A percentile compares a stretch with the other conserved stretches of the same genome.
phyloP scores from a whole-genome alignment of 2,888 invertebrate genomes.

The Flexamia atlantica region DNA sequence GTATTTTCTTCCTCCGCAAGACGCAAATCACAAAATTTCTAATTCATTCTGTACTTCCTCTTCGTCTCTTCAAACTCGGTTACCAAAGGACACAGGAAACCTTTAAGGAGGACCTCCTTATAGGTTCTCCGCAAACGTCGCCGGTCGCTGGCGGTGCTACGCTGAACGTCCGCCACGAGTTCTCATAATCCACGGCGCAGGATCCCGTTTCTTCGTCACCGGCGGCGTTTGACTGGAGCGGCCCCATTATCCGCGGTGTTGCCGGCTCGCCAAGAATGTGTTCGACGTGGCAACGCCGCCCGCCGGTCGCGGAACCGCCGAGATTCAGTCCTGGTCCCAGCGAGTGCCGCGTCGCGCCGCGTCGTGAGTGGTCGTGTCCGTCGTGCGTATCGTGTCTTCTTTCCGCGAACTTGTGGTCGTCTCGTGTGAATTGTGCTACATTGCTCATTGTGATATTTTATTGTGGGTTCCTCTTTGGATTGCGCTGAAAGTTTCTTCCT shows the following conservation, averaged over 20 bases:
- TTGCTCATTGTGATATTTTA: slow-evolving; percentile 48
- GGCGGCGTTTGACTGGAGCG: background rate
- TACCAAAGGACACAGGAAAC: no score
- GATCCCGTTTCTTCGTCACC: slow-evolving; percentile 38
- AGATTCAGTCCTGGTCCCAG: slow-evolving; percentile 18
- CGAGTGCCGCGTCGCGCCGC: slow-evolving; percentile 38
- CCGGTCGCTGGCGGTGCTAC: no score
- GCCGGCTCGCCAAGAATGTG: slow-evolving; percentile 54
- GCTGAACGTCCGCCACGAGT: background rate
- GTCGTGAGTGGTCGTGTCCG: slow-evolving; percentile 17
- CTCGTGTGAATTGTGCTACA: slow-evolving; percentile 46
- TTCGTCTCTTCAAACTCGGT: no score
- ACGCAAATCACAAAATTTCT: no score
- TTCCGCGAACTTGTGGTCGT: slow-evolving; percentile 3
- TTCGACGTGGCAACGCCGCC: slow-evolving; percentile 49
- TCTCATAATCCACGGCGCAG: slow-evolving; percentile 4
- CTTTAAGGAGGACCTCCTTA: no score
- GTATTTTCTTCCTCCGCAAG: no score
- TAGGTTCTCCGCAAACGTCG: no score
- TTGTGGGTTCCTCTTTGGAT: slow-evolving; percentile 17
- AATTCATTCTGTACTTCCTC: no score
- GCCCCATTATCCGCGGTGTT: slow-evolving; percentile 51
- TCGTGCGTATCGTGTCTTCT: no score
- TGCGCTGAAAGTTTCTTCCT: background rate
- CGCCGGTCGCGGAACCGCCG: slow-evolving; percentile 7